A percentile compares a stretch with the other conserved stretches of the same genome.
These are phyloP conservation scores for Metalampra italica DNA, from an alignment of 2,888 invertebrate species.

Conservation along the genomic window DNA sequence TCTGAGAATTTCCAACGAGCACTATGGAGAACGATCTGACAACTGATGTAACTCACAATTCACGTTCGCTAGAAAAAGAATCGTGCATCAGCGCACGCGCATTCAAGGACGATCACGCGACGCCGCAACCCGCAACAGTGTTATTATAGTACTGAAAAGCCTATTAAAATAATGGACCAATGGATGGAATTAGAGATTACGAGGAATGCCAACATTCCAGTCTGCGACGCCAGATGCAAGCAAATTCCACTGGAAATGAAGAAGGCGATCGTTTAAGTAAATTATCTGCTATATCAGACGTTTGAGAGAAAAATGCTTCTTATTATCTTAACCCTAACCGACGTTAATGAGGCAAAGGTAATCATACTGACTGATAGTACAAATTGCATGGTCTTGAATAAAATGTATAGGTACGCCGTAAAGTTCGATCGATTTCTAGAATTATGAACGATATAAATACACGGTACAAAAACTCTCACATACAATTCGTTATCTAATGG, in stretches of 20 bases:
- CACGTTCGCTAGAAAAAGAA: slow-evolving; percentile 34
- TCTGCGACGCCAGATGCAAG: slow-evolving; percentile 33
- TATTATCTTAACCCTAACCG: not conserved
- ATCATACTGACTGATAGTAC: too few species aligned
- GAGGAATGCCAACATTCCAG: slow-evolving; percentile 55
- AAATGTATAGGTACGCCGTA: not conserved
- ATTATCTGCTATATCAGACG: not conserved
- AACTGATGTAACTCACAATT: slow-evolving; percentile 8
- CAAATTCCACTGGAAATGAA: slow-evolving; percentile 16
- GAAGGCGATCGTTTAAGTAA: slow-evolving; percentile 16
- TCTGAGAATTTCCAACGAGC: slow-evolving; percentile 27
- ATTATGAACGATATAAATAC: not conserved
- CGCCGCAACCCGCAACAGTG: slow-evolving; percentile 19
- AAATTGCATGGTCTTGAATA: not conserved
- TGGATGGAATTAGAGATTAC: slow-evolving; percentile 50
- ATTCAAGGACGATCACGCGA: slow-evolving; percentile 62
- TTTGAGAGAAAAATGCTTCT: not conserved
- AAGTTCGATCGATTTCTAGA: not conserved
- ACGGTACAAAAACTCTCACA: not conserved
- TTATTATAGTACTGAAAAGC: slow-evolving; percentile 48
- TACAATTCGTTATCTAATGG: slow-evolving; percentile 17
- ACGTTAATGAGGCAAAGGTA: not conserved
- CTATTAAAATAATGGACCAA: slow-evolving; percentile 54
- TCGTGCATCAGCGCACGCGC: slow-evolving; percentile 57
- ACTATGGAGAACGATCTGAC: slow-evolving; percentile 14